Evolutionary conservation across 2,113 vertebrate genomes (phyloP), one percentile per base, ranked within the genome.

Genomic region (Aphelocoma coerulescens): DNA sequence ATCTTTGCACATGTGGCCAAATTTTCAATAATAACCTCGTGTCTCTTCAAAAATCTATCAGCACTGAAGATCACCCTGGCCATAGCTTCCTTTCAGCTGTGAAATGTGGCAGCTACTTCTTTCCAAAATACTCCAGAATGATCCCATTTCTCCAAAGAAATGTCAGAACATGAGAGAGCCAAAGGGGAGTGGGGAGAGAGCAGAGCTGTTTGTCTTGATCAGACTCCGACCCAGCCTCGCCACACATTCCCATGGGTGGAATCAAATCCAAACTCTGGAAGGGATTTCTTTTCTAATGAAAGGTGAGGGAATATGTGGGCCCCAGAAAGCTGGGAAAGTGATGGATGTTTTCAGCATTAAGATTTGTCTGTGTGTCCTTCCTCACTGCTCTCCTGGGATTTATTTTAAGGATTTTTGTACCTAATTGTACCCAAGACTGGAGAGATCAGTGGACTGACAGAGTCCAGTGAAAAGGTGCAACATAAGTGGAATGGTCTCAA

Each of bases 61-160:
- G 68, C 30, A 28, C 51, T 96, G 94, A 43, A 69, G 76, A 80
- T 82, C 23, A 3, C 33, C 30, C n/a, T 6, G 21, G 44, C 41
- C 68, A 49, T 9, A 44, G 28, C 44, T 79, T 61, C 79, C 44
- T 58, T 49, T 78, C 44, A 92, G 69, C 65, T 33, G 2, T 71
- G 65, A 92, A 92, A 94, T 66, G 27, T 85, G 41, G 16, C 59
- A 83, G 57, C 32, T 63, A 3, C 41, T 46, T 81, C 57, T 28
- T 82, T 74, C 51, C 75, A 89, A 37, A 96, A 85, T 44, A 92
- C 49, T 59, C 41, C 32, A 63, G 11, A 37, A 61, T 37, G 28
- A 61, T 85, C 90, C 92, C 10, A 74, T 94, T 95, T 94, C 67
- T 94, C 66, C 95, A 80, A 93, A 83, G 91, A 95, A 94, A 85